Conservation (phyloP, 2,113 vertebrate genomes). For the Chionodraco myersi region DNA sequence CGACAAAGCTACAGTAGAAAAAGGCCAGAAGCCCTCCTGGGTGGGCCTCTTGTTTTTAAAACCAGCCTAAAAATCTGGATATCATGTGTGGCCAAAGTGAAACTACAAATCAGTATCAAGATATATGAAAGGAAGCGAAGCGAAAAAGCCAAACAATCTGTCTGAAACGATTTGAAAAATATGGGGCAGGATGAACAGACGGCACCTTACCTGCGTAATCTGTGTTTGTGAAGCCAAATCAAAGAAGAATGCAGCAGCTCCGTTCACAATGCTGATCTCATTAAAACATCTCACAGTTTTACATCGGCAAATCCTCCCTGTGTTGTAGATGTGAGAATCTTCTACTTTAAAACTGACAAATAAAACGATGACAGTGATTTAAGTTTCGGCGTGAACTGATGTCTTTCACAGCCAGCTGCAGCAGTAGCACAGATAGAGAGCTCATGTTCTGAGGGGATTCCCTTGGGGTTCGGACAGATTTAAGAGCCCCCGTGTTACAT, state of each 20-base stretch:
- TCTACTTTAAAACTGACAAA: conserved; percentile 33
- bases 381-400: conserved; percentile 48
- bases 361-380: conserved; percentile 62
- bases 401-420: conserved; percentile 70
- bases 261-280: conserved; percentile 5
- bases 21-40: conserved; percentile 62
- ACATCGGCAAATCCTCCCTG: conserved; percentile 9
- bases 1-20: conserved; percentile 27
- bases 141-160: conserved; percentile 54
- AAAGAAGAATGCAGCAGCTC: not conserved
- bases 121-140: conserved; percentile 68
- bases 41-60: conserved; percentile 72
- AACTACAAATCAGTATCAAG: conserved; percentile 71
- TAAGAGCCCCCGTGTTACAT: conserved; percentile 68
- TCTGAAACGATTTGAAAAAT: conserved; percentile 54
- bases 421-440: conserved; percentile 65
- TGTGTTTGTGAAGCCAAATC: conserved; percentile 9
- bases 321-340: not conserved
- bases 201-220: not conserved
- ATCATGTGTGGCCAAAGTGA: conserved; percentile 69
- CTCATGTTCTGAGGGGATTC: conserved; percentile 61
- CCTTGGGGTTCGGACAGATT: conserved; percentile 54
- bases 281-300: conserved; percentile 21
- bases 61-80: conserved; percentile 67
- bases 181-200: conserved; percentile 25